Percentiles rank a stretch among this genome's conserved stretches.
Evolutionary conservation across 2,797 vertebrate species (phyloP).

Genomic region (Garrulus glandarius): DNA sequence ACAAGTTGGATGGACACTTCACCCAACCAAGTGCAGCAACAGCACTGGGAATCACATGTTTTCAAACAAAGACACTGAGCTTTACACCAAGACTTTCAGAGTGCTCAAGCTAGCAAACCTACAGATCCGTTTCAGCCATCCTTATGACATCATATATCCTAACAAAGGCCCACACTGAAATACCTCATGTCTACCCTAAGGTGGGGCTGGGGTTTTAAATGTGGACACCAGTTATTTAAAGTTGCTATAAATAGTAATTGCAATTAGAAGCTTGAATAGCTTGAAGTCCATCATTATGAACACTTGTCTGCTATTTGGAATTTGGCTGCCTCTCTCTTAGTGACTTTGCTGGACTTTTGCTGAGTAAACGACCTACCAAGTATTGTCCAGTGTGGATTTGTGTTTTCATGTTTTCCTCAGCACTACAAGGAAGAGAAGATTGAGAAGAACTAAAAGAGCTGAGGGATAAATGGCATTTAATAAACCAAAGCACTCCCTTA

Average conservation of each 20-base stretch:
- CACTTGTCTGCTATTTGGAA: background rate
- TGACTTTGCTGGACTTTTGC: background rate
- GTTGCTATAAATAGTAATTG: conserved; percentile 1
- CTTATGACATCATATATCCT: background rate
- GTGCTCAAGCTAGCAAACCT: background rate
- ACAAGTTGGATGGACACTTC: background rate
- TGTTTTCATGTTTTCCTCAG: background rate
- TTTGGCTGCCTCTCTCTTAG: background rate
- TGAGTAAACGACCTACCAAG: background rate
- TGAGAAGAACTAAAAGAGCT: background rate
- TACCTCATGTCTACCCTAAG: background rate
- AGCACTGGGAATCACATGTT: background rate
- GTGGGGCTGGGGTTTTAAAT: background rate
- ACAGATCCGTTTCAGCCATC: background rate
- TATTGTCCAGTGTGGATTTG: background rate
- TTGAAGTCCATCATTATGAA: background rate
- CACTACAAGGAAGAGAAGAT: background rate
- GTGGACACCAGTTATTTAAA: background rate
- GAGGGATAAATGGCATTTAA: background rate
- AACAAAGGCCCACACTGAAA: background rate
- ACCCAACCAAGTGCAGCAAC: background rate
- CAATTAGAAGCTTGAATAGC: background rate
- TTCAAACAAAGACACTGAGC: background rate
- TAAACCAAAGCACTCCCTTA: background rate
- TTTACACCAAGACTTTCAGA: background rate